Percentiles rank a stretch among this genome's conserved stretches.
These are phyloP conservation scores for Formica exsecta DNA, from an alignment of 1,140 invertebrate genomes.

Conservation along the genomic window DNA sequence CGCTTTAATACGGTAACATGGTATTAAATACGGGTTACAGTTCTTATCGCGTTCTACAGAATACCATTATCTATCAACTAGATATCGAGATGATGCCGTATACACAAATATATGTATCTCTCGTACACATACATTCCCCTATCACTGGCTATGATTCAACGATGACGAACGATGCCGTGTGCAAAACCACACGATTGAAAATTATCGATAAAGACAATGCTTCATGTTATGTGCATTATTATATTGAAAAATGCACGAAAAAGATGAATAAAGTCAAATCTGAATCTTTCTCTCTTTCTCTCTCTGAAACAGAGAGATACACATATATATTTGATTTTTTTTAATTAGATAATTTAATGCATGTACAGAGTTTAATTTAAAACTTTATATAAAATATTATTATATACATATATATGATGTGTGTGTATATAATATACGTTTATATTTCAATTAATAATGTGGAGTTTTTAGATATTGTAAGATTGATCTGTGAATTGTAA, in stretches of 20 bases:
- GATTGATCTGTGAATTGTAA: not conserved
- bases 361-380: too few relatives aligned
- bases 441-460: not conserved
- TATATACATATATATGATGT: too few relatives aligned
- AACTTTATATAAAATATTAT: too few relatives aligned
- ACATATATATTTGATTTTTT: not conserved
- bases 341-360: too few relatives aligned
- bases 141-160: conserved; percentile 18
- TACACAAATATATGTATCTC: conserved; percentile 61
- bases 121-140: not conserved
- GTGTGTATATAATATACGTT: not conserved
- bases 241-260: not conserved
- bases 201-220: not conserved
- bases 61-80: conserved; percentile 39
- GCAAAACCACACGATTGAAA: conserved; percentile 53
- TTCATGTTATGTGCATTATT: too few relatives aligned
- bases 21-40: conserved; percentile 21
- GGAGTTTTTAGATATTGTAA: not conserved
- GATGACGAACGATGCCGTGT: conserved; percentile 56
- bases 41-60: conserved; percentile 45
- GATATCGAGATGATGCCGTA: conserved; percentile 68
- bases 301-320: not conserved
- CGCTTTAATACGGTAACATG: not conserved
- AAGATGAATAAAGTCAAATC: not conserved
- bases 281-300: not conserved